phyloP scores from a whole-genome alignment of 2,888 invertebrate genomes.

The Eueremaeus valkanovi region DNA sequence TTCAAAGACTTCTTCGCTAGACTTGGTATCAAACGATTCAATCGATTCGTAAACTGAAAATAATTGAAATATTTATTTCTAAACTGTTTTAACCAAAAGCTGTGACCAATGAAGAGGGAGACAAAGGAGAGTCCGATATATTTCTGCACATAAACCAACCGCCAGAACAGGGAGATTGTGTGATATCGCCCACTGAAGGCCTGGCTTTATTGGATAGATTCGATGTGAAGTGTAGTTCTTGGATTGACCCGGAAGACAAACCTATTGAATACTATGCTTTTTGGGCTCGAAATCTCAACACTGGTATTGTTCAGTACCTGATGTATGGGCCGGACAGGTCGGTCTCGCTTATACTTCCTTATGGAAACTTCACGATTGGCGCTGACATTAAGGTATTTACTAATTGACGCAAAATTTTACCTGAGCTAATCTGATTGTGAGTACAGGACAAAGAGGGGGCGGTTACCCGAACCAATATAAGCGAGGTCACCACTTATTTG shows the following conservation, averaged over 20 bases:
- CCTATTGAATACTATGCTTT: constrained; percentile 48
- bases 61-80: neutral
- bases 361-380: constrained; percentile 47
- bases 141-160: constrained; percentile 48
- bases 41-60: too few relatives aligned
- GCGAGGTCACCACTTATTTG: constrained; percentile 44
- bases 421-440: too few relatives aligned
- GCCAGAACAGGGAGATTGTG: constrained; percentile 48
- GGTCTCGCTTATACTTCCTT: constrained; percentile 46
- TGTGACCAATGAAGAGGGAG: constrained; percentile 47
- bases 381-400: constrained; percentile 48
- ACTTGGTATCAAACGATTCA: neutral
- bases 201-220: constrained; percentile 47
- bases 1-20: constrained; percentile 47
- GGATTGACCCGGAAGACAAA: constrained; percentile 48
- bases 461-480: constrained; percentile 46
- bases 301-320: constrained; percentile 45
- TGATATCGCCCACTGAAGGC: constrained; percentile 44
- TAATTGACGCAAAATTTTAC: too few relatives aligned
- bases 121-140: constrained; percentile 47
- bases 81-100: constrained; percentile 6
- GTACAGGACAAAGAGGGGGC: constrained; percentile 49
- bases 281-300: constrained; percentile 46
- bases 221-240: constrained; percentile 45
- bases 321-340: constrained; percentile 46